Evolutionary conservation across 2,888 invertebrate genomes (phyloP).

Genomic region (Megamerina dolium): DNA sequence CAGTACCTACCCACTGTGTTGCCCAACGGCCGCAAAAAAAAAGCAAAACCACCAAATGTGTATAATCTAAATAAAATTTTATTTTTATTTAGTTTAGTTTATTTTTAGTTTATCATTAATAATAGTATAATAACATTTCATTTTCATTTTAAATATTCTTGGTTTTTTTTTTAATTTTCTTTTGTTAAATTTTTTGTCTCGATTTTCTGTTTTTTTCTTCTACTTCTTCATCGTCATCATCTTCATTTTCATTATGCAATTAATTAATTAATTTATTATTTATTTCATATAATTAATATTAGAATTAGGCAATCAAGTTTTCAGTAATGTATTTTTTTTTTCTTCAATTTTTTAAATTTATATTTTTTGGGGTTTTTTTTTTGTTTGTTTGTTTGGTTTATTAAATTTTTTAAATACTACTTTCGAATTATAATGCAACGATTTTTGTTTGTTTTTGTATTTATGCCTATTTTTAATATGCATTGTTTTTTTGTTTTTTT

Average conservation of each 20-base stretch:
- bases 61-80: too few species aligned
- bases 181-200: slow-evolving; percentile 18
- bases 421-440: slow-evolving; percentile 7
- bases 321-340: too few species aligned
- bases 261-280: too few species aligned
- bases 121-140: slow-evolving; percentile 43
- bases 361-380: too few species aligned
- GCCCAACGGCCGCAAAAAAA: too few species aligned
- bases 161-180: slow-evolving; percentile 22
- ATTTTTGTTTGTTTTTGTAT: slow-evolving; percentile 7
- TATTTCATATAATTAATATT: slow-evolving; percentile 23
- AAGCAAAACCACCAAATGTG: too few species aligned
- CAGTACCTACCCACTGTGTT: too few species aligned
- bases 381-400: too few species aligned
- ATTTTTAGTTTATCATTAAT: slow-evolving; percentile 33
- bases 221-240: too few species aligned
- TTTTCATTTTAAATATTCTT: slow-evolving; percentile 22
- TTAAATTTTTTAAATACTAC: slow-evolving; percentile 1
- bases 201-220: slow-evolving; percentile 6
- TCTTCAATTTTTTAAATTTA: too few species aligned
- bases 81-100: too few species aligned
- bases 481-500: slow-evolving; percentile 9
- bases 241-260: too few species aligned
- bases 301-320: slow-evolving; percentile 42
- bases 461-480: slow-evolving; percentile 17